Base-by-base conservation (phyloP, 37 sponge, comb jelly and placozoan species). In the Aphrocallistes beatrix region DNA sequence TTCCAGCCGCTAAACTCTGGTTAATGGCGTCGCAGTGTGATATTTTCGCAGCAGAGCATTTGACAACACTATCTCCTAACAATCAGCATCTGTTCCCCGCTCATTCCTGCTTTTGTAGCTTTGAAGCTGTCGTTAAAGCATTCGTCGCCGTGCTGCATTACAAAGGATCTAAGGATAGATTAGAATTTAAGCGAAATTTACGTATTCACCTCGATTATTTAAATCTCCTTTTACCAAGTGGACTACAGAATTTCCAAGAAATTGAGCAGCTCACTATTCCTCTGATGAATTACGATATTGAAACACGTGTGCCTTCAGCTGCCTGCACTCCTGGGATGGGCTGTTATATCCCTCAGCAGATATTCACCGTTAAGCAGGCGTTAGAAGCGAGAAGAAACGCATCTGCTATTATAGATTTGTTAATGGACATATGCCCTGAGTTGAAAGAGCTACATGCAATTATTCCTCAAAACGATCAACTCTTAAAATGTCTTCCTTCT, bases 1-100 rank as follows among this genome's bases (percentile, higher is more conserved):
- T 60, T 13, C 75, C 75, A 32, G 75, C 75, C n/a, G 75, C 75
- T 60, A 60, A 30, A 60, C 75, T 60, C 25, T 60, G 75, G 75
- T 28, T 60, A 32, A 32, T 60, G 75, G n/a, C n/a, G 3, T 19
- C 75, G 34, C 75, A 60, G 34, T 60, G 75, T 60, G 75, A 60
- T 13, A 3, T 60, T 3, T 6, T 60, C 1, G 21, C 75, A 25
- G 75, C 75, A 60, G 3, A 60, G 75, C 10, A 60, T 25, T 28
- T 60, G n/a, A 19, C n/a, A 3, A 42, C 45, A 42, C 45, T 30
- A 19, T 28, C 17, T 32, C 17, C 17, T 25, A 30, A 60, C 34
- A 60, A 60, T 13, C 1, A 6, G 10, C 10, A 60, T 60, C 28
- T 28, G 34, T 60, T 60, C n/a, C 75, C 75, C 75, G 25, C 75